Conservation (phyloP, 2,888 invertebrate genomes). For the Oxyteleia sp. region DNA sequence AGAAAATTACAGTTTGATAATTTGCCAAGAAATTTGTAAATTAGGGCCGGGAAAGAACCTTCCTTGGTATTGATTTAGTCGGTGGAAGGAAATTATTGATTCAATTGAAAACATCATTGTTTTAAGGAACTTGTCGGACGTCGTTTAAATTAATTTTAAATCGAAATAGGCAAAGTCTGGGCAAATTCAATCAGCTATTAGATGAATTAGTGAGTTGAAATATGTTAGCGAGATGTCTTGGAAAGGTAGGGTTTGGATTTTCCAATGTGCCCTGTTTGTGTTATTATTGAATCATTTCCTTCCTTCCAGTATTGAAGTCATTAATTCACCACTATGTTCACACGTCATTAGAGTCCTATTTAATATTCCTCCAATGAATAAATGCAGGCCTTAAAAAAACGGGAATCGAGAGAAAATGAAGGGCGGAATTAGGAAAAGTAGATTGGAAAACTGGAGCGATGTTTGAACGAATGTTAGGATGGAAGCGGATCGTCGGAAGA, state of each 20-base stretch:
- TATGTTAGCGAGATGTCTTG: too few relatives aligned
- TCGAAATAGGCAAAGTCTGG: background rate
- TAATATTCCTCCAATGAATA: constrained; percentile 4
- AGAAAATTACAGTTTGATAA: constrained; percentile 66
- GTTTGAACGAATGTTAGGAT: background rate
- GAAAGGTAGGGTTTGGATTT: too few relatives aligned
- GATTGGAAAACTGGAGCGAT: background rate
- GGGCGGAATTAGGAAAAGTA: background rate
- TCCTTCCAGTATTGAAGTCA: constrained; percentile 1
- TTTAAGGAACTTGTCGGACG: constrained; percentile 36
- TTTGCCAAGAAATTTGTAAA: constrained; percentile 67
- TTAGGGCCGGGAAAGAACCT: constrained; percentile 54
- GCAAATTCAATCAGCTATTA: background rate
- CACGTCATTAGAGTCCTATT: background rate
- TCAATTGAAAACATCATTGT: constrained; percentile 59
- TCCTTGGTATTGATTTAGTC: constrained; percentile 51
- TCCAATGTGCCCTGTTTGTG: too few relatives aligned
- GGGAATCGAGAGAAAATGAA: constrained; percentile 2
- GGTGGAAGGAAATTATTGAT: constrained; percentile 54
- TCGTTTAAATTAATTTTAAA: constrained; percentile 39
- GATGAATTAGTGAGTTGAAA: background rate
- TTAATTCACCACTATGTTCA: constrained; percentile 1
- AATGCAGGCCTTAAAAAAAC: background rate
- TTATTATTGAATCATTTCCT: too few relatives aligned
- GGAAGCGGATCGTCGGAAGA: constrained; percentile 13